Conservation (phyloP, 2,113 vertebrate species). For the Illadopsis cleaveri region DNA sequence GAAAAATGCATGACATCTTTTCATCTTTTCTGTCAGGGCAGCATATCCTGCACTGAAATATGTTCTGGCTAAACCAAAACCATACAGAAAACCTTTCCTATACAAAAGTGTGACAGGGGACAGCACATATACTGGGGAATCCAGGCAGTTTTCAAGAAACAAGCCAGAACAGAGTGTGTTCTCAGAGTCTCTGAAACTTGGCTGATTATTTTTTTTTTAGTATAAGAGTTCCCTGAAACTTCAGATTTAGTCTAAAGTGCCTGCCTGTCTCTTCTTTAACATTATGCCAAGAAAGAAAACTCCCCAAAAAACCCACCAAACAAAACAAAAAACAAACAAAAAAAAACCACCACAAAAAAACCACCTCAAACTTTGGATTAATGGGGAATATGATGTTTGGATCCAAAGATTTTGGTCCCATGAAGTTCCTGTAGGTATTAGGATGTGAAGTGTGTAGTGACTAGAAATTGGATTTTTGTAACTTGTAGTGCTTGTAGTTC, state of each 20-base stretch:
- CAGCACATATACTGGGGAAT: no score
- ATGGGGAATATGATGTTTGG: neutral
- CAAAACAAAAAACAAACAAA: no score
- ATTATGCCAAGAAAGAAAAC: no score
- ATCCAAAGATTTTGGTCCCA: neutral
- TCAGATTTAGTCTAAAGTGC: neutral
- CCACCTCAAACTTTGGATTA: neutral
- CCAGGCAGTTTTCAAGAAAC: neutral
- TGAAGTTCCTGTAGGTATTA: neutral
- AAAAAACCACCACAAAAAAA: rapidly evolving
- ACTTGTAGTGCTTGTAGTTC: neutral
- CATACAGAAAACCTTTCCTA: neutral
- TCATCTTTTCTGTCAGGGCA: neutral
- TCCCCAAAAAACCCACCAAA: no score
- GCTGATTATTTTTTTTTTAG: neutral
- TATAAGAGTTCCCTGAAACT: neutral
- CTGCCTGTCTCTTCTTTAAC: neutral
- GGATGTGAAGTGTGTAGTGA: rapidly evolving
- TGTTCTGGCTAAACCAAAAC: neutral
- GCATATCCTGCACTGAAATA: neutral
- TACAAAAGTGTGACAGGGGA: neutral
- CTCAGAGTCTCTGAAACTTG: neutral
- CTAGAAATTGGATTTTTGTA: neutral
- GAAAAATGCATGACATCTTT: neutral
- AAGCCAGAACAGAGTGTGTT: neutral